A percentile compares a stretch with the other conserved stretches of the same genome.
Evolutionary conservation across 2,888 invertebrate genomes (phyloP).

Genomic region (Lacanobia wlatinum): DNA sequence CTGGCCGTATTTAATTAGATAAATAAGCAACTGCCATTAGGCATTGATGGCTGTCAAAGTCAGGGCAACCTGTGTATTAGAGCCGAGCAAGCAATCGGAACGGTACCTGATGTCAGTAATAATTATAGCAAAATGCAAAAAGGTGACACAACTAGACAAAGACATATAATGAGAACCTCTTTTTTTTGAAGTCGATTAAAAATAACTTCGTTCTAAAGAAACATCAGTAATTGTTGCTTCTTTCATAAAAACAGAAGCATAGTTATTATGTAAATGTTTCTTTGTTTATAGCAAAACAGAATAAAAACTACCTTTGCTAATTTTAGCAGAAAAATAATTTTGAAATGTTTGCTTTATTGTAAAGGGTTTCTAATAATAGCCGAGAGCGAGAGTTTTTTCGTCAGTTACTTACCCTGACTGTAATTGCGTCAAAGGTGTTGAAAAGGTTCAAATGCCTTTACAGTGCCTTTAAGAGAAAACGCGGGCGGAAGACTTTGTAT

Average conservation of each 20-base stretch:
- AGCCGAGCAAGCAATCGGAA: too few relatives aligned
- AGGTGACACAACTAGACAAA: background rate
- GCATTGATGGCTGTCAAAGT: background rate
- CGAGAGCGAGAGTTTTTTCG: background rate
- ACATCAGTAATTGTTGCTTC: background rate
- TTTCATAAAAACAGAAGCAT: conserved; percentile 7
- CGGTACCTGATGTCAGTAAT: too few relatives aligned
- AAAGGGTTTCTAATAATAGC: conserved; percentile 23
- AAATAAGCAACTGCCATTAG: background rate
- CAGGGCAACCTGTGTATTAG: too few relatives aligned
- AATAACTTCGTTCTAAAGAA: background rate
- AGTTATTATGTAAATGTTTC: background rate
- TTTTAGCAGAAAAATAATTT: background rate
- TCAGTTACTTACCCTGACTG: background rate
- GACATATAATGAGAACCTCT: too few relatives aligned
- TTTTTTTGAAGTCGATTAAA: too few relatives aligned
- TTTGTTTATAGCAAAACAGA: background rate
- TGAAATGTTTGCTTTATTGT: background rate
- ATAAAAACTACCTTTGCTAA: background rate
- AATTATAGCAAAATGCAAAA: too few relatives aligned
- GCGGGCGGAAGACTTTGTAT: too few relatives aligned
- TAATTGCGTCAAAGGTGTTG: conserved; percentile 19
- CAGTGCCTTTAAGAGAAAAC: too few relatives aligned
- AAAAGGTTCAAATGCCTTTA: background rate
- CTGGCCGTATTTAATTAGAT: background rate